A percentile compares a stretch with the other conserved stretches of the same genome.
Evolutionary conservation across 2,888 invertebrate genomes (phyloP).

Genomic region (Drosophila siamana): DNA sequence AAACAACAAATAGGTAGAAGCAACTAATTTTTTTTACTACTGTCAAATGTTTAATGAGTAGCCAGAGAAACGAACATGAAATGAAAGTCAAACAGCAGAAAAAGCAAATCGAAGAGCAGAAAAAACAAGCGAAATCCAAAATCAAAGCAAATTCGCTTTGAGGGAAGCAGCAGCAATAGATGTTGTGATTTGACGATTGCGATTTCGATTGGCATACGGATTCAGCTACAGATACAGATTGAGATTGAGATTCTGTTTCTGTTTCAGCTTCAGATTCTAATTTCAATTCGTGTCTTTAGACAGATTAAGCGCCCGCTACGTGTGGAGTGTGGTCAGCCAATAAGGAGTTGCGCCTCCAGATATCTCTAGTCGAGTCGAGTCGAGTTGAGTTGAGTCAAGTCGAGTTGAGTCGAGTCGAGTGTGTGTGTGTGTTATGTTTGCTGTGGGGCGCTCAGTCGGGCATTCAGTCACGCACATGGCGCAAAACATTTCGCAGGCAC

Average conservation of each 20-base stretch:
- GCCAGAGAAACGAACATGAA: too few relatives aligned
- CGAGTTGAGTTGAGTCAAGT: too few relatives aligned
- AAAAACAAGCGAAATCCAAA: background rate
- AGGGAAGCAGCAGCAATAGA: background rate
- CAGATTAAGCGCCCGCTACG: constrained; percentile 59
- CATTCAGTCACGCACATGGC: constrained; percentile 74
- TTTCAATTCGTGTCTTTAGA: constrained; percentile 51
- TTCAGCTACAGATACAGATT: background rate
- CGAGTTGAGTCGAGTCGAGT: background rate
- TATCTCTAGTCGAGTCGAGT: background rate
- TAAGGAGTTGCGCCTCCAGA: background rate
- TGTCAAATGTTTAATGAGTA: too few relatives aligned
- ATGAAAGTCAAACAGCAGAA: too few relatives aligned
- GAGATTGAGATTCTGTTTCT: constrained; percentile 27
- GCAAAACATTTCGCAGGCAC: constrained; percentile 72
- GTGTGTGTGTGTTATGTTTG: constrained; percentile 1
- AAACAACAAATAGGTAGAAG: too few relatives aligned
- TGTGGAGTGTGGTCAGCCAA: constrained; percentile 38
- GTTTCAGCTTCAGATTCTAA: constrained; percentile 40
- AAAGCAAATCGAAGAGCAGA: background rate
- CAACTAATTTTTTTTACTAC: too few relatives aligned
- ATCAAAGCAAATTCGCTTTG: constrained; percentile 26
- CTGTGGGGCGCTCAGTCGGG: constrained; percentile 34
- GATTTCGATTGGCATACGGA: constrained; percentile 3
- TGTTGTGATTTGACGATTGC: constrained; percentile 34